Evolutionary conservation across 2,888 invertebrate species (phyloP), one percentile per base, ranked within the genome.

Genomic region (Aphodius sticticus): DNA sequence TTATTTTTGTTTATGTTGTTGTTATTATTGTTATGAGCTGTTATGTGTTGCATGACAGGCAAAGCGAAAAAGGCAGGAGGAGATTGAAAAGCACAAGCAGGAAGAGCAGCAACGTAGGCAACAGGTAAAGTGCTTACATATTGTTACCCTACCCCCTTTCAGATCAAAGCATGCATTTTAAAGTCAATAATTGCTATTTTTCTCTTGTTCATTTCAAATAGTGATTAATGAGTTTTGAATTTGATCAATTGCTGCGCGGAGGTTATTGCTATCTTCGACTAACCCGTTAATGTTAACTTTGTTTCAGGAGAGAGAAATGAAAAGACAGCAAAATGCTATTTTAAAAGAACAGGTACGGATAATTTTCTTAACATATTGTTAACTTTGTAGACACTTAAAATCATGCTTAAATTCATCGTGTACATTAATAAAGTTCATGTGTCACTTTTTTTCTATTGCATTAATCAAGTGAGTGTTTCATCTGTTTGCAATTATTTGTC

Each of bases 261-360:
- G 26, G 26, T 26, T 26, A 26, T 26, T 26, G 35, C 16, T 6
- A 14, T 9, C 53, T 53, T 26, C 3, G 53, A 53, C 53, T 7
- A 5, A 7, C 53, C 53, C 7, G 53, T 53, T 15, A 72, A 53
- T 26, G 70, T 78, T 74, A 77, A 76, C 74, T 76, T 91, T 91
- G 89, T 92, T 94, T 80, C 92, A 97, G 97, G 97, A 97, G 89
- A 93, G 96, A 88, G 97, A 97, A 90, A 90, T 96, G 87, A 97
- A 97, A 90, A 91, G 96, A 86, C 96, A 97, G 88, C 97, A 97
- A 88, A 95, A 96, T 77, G 94, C 96, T 83, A 92, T 97, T 87
- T 91, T 96, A 85, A 97, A 97, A 91, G 97, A 97, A 91, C 97
- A 97, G 95, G 97, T 97, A 92, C 91, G 91, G 88, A 53, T 9